Base-by-base conservation (phyloP, 2,888 invertebrate genomes). In the Blastobasis lacticolella region DNA sequence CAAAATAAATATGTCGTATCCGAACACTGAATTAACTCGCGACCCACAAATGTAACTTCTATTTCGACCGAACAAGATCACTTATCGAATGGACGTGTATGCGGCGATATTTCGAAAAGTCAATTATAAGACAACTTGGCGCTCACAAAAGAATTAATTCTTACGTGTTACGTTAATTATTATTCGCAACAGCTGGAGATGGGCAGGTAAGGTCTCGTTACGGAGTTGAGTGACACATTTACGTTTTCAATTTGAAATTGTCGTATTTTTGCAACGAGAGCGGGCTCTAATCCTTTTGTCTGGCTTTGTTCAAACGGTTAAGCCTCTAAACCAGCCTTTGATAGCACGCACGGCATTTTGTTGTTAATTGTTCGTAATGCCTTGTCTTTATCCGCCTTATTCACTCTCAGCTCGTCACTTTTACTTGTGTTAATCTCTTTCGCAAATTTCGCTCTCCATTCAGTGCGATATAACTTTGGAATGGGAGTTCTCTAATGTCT, bases 1-100 rank as follows among this genome's bases (percentile, higher is more conserved):
- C 81, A 85, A 86, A 87, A 87, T 88, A 88, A 88, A 88, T 85
- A 86, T 86, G 86, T 86, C 85, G 75, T 77, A 76, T 78, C 76
- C 73, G 23, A 38, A 74, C 75, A 77, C 79, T 75, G 75, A 77
- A 75, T 77, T 73, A 73, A 66, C 53, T 51, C 47, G 38, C 37
- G 54, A 50, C 54, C 44, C 7, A 42, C 54, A 42, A 77, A 72
- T 72, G 55, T 55, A 56, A 55, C 64, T 68, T 63, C 57, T 73
- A 57, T 47, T 0, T 0, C 0, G 0, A 40, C 10, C 37, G 0
- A 36, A 59, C 67, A 81, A 67, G 60, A 57, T 52, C 7, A 58
- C 8, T 64, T 61, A 47, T 42, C 52, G 56, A 49, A 10, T 4
- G 4, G 4, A 41, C 9, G n/a, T 4, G 2, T 38, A 23, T n/a